These are phyloP conservation scores for Abscondita cerata DNA, from an alignment of 2,888 invertebrate genomes.

Conservation along the genomic window DNA sequence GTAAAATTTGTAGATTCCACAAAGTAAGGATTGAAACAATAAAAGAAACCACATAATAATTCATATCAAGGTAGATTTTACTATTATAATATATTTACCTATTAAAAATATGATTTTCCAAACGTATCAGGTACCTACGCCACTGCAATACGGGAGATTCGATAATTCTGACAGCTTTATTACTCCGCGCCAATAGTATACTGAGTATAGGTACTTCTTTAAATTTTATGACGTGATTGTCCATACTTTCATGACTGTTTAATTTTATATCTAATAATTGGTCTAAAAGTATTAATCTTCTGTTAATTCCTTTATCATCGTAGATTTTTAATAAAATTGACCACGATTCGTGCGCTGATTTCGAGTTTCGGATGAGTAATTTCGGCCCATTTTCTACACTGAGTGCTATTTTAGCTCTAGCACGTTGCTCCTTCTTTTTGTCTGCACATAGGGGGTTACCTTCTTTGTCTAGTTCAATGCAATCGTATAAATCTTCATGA, in stretches of 20 bases:
- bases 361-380: neutral
- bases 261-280: constrained; percentile 2
- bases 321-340: neutral
- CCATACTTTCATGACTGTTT: neutral
- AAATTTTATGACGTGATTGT: neutral
- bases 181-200: too few relatives aligned
- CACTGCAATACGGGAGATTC: too few relatives aligned
- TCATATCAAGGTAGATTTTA: too few relatives aligned
- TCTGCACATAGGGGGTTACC: neutral
- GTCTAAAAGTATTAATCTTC: neutral
- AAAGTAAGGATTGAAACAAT: too few relatives aligned
- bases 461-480: neutral
- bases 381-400: constrained; percentile 1
- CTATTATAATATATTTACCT: too few relatives aligned
- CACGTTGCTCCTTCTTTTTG: neutral
- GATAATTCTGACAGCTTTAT: too few relatives aligned
- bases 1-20: too few relatives aligned
- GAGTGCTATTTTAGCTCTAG: neutral
- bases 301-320: neutral
- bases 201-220: constrained; percentile 1
- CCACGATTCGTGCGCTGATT: neutral
- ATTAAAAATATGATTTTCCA: too few relatives aligned
- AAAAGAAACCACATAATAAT: too few relatives aligned
- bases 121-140: too few relatives aligned
- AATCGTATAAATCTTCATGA: neutral